Evolutionary conservation across 23 tunicate genomes (phyloP), one percentile per base, ranked within the genome.

Genomic region (Trididemnum miniatum): DNA sequence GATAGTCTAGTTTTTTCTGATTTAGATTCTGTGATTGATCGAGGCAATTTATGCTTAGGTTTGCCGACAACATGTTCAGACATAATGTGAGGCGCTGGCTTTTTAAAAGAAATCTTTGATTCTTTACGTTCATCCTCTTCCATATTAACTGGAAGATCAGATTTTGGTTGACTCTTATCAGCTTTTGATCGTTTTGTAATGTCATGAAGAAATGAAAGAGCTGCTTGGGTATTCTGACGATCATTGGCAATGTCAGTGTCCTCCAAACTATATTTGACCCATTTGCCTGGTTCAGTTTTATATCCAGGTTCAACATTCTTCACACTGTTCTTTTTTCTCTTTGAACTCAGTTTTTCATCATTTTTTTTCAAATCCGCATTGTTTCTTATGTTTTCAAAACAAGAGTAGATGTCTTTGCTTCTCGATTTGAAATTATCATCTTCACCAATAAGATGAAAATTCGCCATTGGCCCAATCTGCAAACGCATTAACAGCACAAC

Each of bases 191-290:
- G 80, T 60, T 80, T 71, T n/a, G 60, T 25, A 18, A 82, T 25
- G 2, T 82, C 79, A 65, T 83, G 65, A 27, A 88, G 57, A 67
- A 88, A 88, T 25, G 86, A 35, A 0, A 88, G 67, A 0, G 93
- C 93, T 20, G 85, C 80, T 52, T 77, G 87, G 34, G 93, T 65
- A 51, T 88, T 88, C 39, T 76, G 80, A 24, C 82, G 65, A 44
- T 88, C 80, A 52, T 83, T 71, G 30, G 50, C 40, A 27, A 52
- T n/a, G 1, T 51, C 80, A 0, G 84, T 78, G 37, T 77, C 84
- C 0, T 33, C 35, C 60, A 88, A 69, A 32, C 64, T 65, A 51
- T 88, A 88, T 33, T 78, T 88, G 31, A 76, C 74, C 78, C 86
- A 82, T 37, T 82, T 82, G 4, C 71, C 37, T 1, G 86, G 86